A percentile compares a stretch with the other conserved stretches of the same genome.
phyloP scores from a whole-genome alignment of 2,888 invertebrate genomes.

The Teleogryllus oceanicus region DNA sequence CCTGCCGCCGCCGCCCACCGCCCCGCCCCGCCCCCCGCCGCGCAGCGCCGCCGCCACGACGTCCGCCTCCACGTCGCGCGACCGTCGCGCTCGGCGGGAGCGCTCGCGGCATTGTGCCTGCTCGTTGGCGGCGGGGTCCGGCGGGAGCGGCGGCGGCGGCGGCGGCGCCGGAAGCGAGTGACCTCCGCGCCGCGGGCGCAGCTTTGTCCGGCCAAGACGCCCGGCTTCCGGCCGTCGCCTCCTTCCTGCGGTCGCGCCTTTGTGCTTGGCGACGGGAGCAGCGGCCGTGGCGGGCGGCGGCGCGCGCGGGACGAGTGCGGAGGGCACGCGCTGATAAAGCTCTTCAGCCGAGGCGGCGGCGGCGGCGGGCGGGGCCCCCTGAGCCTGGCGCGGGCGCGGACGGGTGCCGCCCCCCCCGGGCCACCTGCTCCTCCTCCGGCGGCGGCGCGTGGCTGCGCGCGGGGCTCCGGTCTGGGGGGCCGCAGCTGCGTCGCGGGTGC shows the following conservation, averaged over 20 bases:
- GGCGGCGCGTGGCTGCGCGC: background rate
- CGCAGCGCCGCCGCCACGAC: background rate
- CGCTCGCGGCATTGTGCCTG: background rate
- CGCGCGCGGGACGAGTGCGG: background rate
- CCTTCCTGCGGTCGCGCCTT: conserved; percentile 2
- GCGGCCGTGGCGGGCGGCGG: background rate
- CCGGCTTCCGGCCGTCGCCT: background rate
- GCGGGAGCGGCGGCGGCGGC: background rate
- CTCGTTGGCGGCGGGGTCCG: background rate
- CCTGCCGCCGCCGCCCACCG: background rate
- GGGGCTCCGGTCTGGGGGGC: background rate
- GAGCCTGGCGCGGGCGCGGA: background rate
- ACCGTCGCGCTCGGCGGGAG: background rate
- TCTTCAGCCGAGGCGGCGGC: background rate
- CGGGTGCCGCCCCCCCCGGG: background rate
- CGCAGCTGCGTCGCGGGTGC: conserved; percentile 3
- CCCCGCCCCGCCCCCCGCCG: background rate
- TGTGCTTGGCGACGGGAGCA: background rate
- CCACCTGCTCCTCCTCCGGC: background rate
- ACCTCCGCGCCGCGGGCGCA: conserved; percentile 18
- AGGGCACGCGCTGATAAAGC: background rate
- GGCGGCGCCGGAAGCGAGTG: conserved; percentile 10
- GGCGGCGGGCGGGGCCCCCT: background rate
- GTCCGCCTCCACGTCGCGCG: background rate
- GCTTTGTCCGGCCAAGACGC: conserved; percentile 18